Conservation (phyloP, 2,888 invertebrate species). For the Strigamia transsilvanica region DNA sequence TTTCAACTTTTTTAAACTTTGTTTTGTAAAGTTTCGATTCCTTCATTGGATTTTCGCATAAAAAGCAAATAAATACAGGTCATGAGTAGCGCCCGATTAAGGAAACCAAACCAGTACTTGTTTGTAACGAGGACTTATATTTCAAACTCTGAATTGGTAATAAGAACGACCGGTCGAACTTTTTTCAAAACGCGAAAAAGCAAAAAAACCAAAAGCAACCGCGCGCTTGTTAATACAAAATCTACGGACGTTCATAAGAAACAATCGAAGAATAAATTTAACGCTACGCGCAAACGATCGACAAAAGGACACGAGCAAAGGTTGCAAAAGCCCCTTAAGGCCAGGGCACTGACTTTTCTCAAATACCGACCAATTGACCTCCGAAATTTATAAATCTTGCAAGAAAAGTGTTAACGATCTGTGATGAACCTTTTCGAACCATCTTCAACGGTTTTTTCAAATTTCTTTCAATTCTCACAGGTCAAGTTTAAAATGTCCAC, state of each 20-base stretch:
- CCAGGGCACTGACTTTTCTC: slow-evolving; percentile 34
- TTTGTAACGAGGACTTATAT: slow-evolving; percentile 15
- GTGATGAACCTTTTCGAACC: background rate
- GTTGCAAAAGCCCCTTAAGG: background rate
- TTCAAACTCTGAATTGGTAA: background rate
- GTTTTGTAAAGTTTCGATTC: no score
- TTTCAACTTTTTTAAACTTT: background rate
- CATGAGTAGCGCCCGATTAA: slow-evolving; percentile 22
- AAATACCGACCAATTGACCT: slow-evolving; percentile 16
- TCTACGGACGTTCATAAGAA: slow-evolving; percentile 1
- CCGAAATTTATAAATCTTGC: background rate
- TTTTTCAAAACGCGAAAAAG: background rate
- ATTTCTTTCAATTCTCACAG: background rate
- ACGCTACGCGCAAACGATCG: background rate
- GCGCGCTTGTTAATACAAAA: background rate
- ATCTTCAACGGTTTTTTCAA: no score
- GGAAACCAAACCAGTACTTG: slow-evolving; percentile 38
- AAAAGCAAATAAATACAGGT: slow-evolving; percentile 5
- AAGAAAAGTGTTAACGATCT: slow-evolving; percentile 26
- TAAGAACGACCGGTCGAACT: background rate
- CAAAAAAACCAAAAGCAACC: background rate
- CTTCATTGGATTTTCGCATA: background rate
- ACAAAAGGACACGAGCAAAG: background rate
- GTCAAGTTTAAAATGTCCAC: background rate
- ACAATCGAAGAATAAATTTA: background rate